phyloP scores from a whole-genome alignment of 2,797 vertebrate genomes.

The Arctocebus calabarensis region DNA sequence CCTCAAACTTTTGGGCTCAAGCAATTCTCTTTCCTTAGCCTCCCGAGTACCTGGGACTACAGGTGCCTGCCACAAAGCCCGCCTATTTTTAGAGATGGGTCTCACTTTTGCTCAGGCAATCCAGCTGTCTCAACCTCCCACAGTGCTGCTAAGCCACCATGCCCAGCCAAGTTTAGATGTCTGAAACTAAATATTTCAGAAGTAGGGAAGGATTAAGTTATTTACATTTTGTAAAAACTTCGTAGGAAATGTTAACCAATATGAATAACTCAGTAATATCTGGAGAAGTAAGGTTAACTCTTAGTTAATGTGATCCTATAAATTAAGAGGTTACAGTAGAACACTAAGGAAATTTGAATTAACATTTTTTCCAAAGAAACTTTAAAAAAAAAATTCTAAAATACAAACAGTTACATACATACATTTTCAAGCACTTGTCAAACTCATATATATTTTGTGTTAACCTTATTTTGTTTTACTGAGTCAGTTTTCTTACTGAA shows the following conservation, averaged over 20 bases:
- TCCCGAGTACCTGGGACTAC: no score
- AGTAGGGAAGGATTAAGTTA: background rate
- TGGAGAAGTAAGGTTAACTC: background rate
- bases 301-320: background rate
- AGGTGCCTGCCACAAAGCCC: no score
- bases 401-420: background rate
- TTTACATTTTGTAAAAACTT: conserved; percentile 26
- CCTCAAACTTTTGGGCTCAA: no score
- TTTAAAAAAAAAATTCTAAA: conserved; percentile 18
- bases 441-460: background rate
- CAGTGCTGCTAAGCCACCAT: no score
- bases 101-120: no score
- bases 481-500: conserved; percentile 10
- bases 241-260: background rate
- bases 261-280: background rate
- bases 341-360: conserved; percentile 15
- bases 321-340: background rate
- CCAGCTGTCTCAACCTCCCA: no score
- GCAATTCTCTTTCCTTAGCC: no score
- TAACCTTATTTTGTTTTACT: conserved; percentile 52
- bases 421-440: background rate
- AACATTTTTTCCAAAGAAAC: background rate
- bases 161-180: background rate
- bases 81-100: no score
- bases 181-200: conserved; percentile 24